Percentiles rank a stretch among this genome's conserved stretches.
Evolutionary conservation across 2,113 vertebrate species (phyloP).

Genomic region (Ctenomys sociabilis): DNA sequence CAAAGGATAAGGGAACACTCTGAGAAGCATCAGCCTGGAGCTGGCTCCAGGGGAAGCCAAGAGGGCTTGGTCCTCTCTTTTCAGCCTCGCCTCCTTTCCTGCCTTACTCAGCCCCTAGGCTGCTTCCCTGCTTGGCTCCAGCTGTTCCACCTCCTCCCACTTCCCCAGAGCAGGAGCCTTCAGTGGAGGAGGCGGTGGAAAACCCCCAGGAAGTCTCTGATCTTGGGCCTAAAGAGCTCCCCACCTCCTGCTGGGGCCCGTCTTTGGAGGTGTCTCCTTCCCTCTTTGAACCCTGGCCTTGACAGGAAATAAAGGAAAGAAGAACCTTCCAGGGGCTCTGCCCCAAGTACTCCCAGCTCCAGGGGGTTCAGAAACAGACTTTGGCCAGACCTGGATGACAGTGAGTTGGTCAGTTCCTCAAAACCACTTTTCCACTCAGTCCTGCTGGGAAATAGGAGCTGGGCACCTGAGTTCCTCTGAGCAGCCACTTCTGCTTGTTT

Average conservation of each 20-base stretch:
- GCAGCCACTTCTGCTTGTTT: not conserved
- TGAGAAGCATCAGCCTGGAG: not conserved
- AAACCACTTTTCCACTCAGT: not conserved
- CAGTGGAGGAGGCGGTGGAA: conserved; percentile 20
- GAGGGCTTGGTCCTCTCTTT: not conserved
- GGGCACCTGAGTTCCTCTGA: rapidly evolving
- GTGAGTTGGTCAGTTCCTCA: not conserved
- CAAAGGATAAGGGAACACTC: no score
- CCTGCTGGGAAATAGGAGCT: not conserved
- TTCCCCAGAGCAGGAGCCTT: conserved; percentile 7
- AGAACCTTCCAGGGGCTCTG: not conserved
- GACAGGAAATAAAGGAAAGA: not conserved
- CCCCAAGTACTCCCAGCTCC: not conserved
- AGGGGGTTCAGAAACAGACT: not conserved
- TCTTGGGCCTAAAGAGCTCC: conserved; percentile 36
- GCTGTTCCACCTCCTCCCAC: conserved; percentile 13
- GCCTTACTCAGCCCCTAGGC: not conserved
- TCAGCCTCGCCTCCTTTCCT: not conserved
- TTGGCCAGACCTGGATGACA: not conserved
- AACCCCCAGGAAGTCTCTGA: conserved; percentile 67
- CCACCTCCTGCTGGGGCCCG: not conserved
- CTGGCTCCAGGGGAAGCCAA: not conserved
- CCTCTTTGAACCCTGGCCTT: not conserved
- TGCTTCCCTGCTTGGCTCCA: conserved; percentile 8
- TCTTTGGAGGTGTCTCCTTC: not conserved